Conservation (phyloP, 64 coral and sea anemone genomes). For the Stichodactyla helianthus region DNA sequence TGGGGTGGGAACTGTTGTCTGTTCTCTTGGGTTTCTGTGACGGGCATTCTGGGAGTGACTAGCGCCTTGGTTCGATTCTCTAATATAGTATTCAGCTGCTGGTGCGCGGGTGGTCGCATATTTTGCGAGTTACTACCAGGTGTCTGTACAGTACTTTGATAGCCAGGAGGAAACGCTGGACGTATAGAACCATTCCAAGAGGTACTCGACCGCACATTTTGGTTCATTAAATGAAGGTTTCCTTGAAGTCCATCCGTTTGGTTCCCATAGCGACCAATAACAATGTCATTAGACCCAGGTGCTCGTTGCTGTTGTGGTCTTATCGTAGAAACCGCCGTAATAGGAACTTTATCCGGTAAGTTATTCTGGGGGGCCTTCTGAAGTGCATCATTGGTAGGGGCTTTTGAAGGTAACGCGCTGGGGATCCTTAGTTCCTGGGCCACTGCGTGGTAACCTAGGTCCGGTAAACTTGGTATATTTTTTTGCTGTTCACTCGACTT, state of each 20-base stretch:
- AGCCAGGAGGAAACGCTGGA: neutral
- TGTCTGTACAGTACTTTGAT: neutral
- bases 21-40: conserved; percentile 1
- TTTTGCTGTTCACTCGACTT: neutral
- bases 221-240: neutral
- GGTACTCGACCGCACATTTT: neutral
- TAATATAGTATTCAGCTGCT: neutral
- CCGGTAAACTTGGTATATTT: conserved; percentile 21
- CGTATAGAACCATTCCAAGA: conserved; percentile 5
- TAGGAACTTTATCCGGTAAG: conserved; percentile 18
- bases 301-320: neutral
- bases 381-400: neutral
- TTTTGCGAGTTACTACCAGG: neutral
- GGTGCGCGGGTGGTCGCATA: neutral
- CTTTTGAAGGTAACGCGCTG: neutral
- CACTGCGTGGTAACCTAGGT: conserved; percentile 21
- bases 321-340: neutral
- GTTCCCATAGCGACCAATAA: conserved; percentile 12
- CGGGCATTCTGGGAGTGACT: conserved; percentile 11
- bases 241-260: neutral
- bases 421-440: conserved; percentile 24
- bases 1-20: conserved; percentile 11
- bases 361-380: neutral
- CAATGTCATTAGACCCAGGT: conserved; percentile 17
- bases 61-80: conserved; percentile 20